These are phyloP conservation scores for Eurois occulta DNA, from an alignment of 2,888 invertebrate species.

Conservation along the genomic window DNA sequence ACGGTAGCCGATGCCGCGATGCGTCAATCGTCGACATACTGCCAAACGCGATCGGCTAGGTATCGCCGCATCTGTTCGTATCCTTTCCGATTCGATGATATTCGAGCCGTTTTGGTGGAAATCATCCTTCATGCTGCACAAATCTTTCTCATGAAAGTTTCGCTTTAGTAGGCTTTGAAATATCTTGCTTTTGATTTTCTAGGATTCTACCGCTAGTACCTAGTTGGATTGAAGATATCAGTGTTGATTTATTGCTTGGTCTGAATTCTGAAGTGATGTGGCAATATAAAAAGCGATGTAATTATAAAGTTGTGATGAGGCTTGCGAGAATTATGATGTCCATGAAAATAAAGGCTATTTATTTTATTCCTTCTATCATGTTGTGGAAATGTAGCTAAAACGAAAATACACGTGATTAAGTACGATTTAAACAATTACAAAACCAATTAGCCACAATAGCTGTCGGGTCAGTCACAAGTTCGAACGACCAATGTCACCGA, in stretches of 20 bases:
- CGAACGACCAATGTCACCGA: slow-evolving; percentile 37
- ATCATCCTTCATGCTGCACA: no score
- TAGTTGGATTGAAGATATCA: not conserved
- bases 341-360: not conserved
- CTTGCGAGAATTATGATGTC: not conserved
- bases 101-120: no score
- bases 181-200: not conserved
- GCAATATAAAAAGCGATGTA: not conserved
- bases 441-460: slow-evolving; percentile 14
- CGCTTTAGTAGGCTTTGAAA: not conserved
- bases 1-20: no score
- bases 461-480: slow-evolving; percentile 23
- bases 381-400: not conserved
- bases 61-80: no score
- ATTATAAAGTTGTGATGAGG: not conserved
- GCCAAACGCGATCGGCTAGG: no score
- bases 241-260: not conserved
- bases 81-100: no score
- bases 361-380: no score
- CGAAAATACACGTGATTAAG: not conserved
- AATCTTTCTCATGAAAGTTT: not conserved
- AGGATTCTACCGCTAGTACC: not conserved
- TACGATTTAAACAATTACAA: not conserved
- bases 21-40: no score
- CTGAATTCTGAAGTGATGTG: not conserved